Evolutionary conservation across 2,888 invertebrate genomes (phyloP).

Genomic region (Neoascia interrupta): DNA sequence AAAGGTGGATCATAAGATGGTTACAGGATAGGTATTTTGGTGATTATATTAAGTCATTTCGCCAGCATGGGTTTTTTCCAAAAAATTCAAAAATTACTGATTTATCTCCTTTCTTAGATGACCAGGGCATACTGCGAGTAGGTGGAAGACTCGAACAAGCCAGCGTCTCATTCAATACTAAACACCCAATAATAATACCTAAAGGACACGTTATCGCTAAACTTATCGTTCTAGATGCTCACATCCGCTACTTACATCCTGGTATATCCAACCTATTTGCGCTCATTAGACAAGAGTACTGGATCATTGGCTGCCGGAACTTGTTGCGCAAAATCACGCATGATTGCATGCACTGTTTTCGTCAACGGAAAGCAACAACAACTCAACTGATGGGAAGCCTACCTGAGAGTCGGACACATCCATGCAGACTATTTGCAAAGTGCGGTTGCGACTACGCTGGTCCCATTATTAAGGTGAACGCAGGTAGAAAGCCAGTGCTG

Average conservation of each 20-base stretch:
- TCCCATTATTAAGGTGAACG: no score
- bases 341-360: no score
- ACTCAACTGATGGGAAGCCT: no score
- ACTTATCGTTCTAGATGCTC: background rate
- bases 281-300: slow-evolving; percentile 15
- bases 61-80: background rate
- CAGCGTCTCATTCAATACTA: background rate
- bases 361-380: no score
- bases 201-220: slow-evolving; percentile 5
- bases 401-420: no score
- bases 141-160: slow-evolving; percentile 13
- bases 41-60: background rate
- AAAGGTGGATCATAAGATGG: background rate
- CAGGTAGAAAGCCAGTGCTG: no score
- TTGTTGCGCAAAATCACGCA: no score
- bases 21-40: background rate
- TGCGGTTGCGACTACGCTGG: no score
- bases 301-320: no score
- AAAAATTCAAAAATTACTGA: background rate
- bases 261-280: slow-evolving; percentile 18
- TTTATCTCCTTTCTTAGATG: slow-evolving; percentile 11
- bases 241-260: background rate
- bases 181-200: slow-evolving; percentile 19
- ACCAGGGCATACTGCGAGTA: background rate
- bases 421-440: no score